Conservation (phyloP, 30 jellyfish, hydroid and myxozoan species). For the Aurelia aurita region DNA sequence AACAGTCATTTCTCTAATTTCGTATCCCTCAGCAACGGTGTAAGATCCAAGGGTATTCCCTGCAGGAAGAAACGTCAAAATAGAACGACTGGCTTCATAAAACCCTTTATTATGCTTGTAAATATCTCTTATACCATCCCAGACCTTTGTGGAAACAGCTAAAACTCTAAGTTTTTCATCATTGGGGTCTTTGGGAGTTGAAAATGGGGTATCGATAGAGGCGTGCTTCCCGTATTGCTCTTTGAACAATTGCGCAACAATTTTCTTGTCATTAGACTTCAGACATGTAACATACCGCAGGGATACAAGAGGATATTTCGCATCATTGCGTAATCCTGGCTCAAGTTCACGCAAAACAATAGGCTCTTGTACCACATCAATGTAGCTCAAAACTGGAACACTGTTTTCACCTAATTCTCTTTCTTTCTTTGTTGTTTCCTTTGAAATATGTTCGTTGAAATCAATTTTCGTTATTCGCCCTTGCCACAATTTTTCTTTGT, state of each 20-base stretch:
- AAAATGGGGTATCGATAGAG: background rate
- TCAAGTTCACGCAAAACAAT: background rate
- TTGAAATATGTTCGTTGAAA: background rate
- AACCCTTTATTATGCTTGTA: background rate
- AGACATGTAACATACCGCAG: background rate
- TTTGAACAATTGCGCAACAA: background rate
- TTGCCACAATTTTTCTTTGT: slow-evolving; percentile 8
- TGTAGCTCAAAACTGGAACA: background rate
- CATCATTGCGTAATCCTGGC: background rate
- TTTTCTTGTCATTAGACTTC: background rate
- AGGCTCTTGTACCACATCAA: background rate
- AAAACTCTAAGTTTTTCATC: background rate
- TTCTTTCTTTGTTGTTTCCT: background rate
- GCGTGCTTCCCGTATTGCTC: background rate
- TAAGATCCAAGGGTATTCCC: background rate
- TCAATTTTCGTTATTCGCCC: background rate
- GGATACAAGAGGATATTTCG: background rate
- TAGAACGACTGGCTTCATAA: background rate
- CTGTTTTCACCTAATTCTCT: background rate
- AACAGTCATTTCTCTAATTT: slow-evolving; percentile 16
- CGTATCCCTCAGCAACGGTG: slow-evolving; percentile 18
- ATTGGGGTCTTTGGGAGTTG: background rate
- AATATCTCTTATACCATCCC: background rate
- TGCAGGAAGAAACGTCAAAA: background rate
- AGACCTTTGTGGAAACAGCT: background rate